Conservation (phyloP, 2,888 invertebrate genomes). For the Leptura quadrifasciata region DNA sequence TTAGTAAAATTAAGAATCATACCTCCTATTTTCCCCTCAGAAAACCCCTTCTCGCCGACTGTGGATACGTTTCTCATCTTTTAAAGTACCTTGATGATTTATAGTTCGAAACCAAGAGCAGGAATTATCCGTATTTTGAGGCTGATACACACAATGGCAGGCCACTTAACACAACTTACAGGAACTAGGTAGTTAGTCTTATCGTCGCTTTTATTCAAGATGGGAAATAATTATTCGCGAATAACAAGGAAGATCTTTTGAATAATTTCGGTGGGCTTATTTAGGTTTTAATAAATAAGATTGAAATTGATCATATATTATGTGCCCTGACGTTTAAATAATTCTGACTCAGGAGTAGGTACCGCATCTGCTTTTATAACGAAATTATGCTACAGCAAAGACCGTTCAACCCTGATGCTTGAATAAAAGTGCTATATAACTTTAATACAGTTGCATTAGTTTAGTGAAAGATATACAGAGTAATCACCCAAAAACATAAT, state of each 20-base stretch:
- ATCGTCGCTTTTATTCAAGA: slow-evolving; percentile 13
- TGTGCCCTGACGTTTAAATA: slow-evolving; percentile 11
- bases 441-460: too few species aligned
- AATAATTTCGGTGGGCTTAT: slow-evolving; percentile 18
- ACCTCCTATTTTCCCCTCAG: not conserved
- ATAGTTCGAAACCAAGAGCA: slow-evolving; percentile 19
- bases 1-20: too few species aligned
- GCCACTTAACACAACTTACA: slow-evolving; percentile 26
- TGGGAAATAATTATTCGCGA: slow-evolving; percentile 23
- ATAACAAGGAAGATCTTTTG: slow-evolving; percentile 25
- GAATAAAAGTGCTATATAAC: too few species aligned
- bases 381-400: too few species aligned
- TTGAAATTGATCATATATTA: slow-evolving; percentile 26
- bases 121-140: slow-evolving; percentile 18
- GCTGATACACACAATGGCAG: slow-evolving; percentile 30
- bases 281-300: slow-evolving; percentile 34
- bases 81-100: slow-evolving; percentile 23
- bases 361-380: too few species aligned
- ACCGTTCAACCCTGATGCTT: too few species aligned
- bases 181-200: slow-evolving; percentile 22
- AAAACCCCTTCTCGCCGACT: not conserved
- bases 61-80: not conserved
- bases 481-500: too few species aligned
- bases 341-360: too few species aligned
- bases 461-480: too few species aligned